Conservation (phyloP, 2,797 vertebrate species). For the Meriones psammophilus region DNA sequence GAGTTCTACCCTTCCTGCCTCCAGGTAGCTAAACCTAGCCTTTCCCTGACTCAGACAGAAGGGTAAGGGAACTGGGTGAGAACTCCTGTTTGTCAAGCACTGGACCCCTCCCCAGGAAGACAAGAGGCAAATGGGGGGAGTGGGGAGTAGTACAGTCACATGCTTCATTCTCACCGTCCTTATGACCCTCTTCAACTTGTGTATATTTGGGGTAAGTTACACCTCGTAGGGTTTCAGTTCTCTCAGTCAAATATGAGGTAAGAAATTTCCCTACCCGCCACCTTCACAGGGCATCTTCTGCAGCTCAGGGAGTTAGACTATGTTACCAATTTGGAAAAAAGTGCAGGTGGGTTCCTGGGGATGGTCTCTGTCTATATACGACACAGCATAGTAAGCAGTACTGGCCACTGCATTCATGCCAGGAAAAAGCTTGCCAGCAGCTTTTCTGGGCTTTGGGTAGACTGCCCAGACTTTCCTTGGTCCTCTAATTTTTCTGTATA, state of each 20-base stretch:
- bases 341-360: not conserved
- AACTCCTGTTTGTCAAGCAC: constrained; percentile 6
- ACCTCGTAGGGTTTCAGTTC: not conserved
- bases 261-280: not conserved
- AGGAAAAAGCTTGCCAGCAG: not conserved
- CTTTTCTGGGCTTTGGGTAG: not conserved
- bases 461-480: not conserved
- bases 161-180: not conserved
- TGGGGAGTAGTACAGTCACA: not conserved
- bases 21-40: constrained; percentile 39
- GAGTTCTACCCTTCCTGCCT: constrained; percentile 55
- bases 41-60: constrained; percentile 50
- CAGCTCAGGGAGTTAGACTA: not conserved
- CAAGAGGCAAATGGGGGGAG: not conserved
- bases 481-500: constrained; percentile 46
- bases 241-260: constrained; percentile 35
- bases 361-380: not conserved
- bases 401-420: not conserved
- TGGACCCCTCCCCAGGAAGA: not conserved
- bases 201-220: not conserved
- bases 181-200: not conserved
- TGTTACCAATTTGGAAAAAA: not conserved
- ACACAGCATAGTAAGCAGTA: not conserved
- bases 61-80: not conserved
- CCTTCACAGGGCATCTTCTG: constrained; percentile 1